Conservation (phyloP, 2,888 invertebrate species). For the Electrophaes corylata region DNA sequence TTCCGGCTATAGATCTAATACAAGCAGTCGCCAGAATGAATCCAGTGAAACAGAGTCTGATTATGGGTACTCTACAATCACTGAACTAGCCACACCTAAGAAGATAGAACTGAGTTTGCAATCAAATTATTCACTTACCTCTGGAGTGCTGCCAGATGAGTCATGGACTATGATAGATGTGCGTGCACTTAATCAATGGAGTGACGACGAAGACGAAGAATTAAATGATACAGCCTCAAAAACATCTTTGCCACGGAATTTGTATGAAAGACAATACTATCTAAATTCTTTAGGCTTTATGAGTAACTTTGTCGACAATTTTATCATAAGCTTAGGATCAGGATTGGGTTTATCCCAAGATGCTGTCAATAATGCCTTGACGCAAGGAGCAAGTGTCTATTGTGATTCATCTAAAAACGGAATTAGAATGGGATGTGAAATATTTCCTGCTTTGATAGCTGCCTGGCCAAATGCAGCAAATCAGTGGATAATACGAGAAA, state of each 20-base stretch:
- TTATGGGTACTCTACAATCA: constrained; percentile 86
- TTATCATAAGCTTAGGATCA: constrained; percentile 84
- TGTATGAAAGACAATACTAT: constrained; percentile 78
- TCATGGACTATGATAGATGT: constrained; percentile 78
- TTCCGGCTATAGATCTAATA: constrained; percentile 83
- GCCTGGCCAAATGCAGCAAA: constrained; percentile 89
- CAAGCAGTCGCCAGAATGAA: constrained; percentile 72
- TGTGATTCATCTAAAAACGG: constrained; percentile 79
- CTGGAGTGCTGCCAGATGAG: constrained; percentile 79
- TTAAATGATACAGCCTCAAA: constrained; percentile 57
- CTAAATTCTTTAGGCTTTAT: constrained; percentile 88
- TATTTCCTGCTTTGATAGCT: constrained; percentile 88
- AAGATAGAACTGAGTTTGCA: constrained; percentile 74
- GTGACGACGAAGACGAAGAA: constrained; percentile 72
- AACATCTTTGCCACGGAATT: constrained; percentile 58
- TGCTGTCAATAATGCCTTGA: constrained; percentile 81
- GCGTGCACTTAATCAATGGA: constrained; percentile 66
- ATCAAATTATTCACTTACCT: constrained; percentile 64
- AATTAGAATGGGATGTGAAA: constrained; percentile 82
- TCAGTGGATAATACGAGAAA: constrained; percentile 86
- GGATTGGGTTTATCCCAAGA: constrained; percentile 83
- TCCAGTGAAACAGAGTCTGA: constrained; percentile 84
- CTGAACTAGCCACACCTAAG: constrained; percentile 84
- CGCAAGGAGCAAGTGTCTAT: constrained; percentile 87
- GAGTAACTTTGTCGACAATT: constrained; percentile 87